Percentiles rank a stretch among this genome's conserved stretches.
phyloP scores from a whole-genome alignment of 2,888 invertebrate genomes.

The Cheilosia scutellata region DNA sequence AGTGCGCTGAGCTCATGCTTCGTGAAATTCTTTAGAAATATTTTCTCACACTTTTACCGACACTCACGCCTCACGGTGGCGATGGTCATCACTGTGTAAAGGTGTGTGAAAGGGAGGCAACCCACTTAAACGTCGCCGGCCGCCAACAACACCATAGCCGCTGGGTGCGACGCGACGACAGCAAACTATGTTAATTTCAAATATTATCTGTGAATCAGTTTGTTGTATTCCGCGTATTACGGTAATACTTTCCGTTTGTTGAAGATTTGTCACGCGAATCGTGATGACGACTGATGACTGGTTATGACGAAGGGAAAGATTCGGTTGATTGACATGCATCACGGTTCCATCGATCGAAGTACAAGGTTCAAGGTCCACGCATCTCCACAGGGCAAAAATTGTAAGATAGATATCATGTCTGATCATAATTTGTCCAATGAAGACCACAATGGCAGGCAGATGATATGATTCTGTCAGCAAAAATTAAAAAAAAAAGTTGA shows the following conservation, averaged over 20 bases:
- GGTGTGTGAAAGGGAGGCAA: conserved; percentile 32
- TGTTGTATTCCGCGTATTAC: conserved; percentile 15
- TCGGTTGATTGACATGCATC: neutral
- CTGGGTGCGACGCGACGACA: conserved; percentile 50
- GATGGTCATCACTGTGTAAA: conserved; percentile 6
- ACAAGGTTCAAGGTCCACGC: no score
- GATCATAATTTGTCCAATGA: no score
- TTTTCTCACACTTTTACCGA: conserved; percentile 65
- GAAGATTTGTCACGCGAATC: conserved; percentile 14
- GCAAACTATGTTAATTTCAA: conserved; percentile 53
- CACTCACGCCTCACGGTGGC: neutral
- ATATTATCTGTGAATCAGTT: conserved; percentile 20
- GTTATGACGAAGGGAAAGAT: neutral
- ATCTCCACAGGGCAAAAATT: no score
- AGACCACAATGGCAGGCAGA: no score
- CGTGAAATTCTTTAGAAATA: conserved; percentile 50
- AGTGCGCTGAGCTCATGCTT: conserved; percentile 24
- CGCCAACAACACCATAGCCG: conserved; percentile 10
- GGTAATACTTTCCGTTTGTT: neutral
- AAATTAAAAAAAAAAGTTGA: no score
- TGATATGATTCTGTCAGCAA: no score
- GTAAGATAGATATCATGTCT: no score
- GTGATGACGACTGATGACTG: neutral
- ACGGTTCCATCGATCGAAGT: no score
- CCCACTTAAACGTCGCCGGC: conserved; percentile 40